Evolutionary conservation across 2,113 vertebrate species (phyloP), one percentile per base, ranked within the genome.

Genomic region (Verasper variegatus): DNA sequence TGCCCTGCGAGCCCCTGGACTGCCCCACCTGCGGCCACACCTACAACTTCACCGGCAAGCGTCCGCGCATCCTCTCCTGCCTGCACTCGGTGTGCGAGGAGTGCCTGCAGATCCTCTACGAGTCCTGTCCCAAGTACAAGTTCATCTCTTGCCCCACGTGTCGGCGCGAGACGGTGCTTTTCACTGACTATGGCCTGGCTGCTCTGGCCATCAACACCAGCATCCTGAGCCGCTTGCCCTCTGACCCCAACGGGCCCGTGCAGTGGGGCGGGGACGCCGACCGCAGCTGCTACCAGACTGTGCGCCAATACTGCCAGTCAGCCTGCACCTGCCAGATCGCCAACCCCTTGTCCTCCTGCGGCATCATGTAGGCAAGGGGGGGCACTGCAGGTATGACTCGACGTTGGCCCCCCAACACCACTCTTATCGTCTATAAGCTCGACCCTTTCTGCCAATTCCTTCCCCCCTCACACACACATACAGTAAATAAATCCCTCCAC

Each of bases 261-360:
- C 97, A 97, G 93, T 99, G 98, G 98, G 97, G 96, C 24, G 95
- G 96, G 0, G 98, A 99, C 18, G 94, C 96, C 0, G 98, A 99
- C 94, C 97, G 97, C 93, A 98, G 97, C 94, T 99, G 98, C 95
- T 99, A 99, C 94, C 98, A 99, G 95, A 99, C 97, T 94, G 98
- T 99, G 86, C 97, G 97, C 91, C 97, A 98, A 89, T 99, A 99
- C 95, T 99, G 98, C 60, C 97, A 98, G 87, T 98, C 98, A 0
- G 98, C 97, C 71, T 99, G 98, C 91, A 97, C 96, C 89, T 99
- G 98, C 93, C 98, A 97, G 68, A 94, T 97, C 81, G 94, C 97
- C 86, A 99, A 98, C 93, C 98, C 98, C 0, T 95, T 99, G 80
- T 96, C 97, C 11, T 96, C 98, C 91, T 99, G 98, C 85, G 95